Evolutionary conservation across 2,888 invertebrate species (phyloP).

Genomic region (Hemistola chrysoprasaria): DNA sequence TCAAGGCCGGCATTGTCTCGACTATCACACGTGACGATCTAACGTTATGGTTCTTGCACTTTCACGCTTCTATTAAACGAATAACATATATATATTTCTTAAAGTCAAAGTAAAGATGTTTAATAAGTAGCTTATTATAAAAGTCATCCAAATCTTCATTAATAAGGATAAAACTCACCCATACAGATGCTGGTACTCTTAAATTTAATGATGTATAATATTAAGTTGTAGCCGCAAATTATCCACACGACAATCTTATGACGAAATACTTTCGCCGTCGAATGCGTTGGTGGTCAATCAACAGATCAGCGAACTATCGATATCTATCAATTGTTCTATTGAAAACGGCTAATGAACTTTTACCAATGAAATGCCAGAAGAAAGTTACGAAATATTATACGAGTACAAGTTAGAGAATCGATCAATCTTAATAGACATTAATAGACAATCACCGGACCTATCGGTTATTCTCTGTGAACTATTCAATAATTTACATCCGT

Average conservation of each 20-base stretch:
- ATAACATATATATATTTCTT: conserved; percentile 21
- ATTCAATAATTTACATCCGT: conserved; percentile 23
- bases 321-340: conserved; percentile 59
- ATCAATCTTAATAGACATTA: conserved; percentile 51
- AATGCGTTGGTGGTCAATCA: conserved; percentile 56
- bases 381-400: conserved; percentile 52
- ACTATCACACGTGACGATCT: conserved; percentile 54
- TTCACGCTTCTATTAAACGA: conserved; percentile 33
- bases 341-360: conserved; percentile 62
- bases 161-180: conserved; percentile 12
- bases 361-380: conserved; percentile 52
- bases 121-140: conserved; percentile 9
- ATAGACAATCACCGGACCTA: conserved; percentile 30
- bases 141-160: conserved; percentile 12
- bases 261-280: conserved; percentile 61
- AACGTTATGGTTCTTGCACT: conserved; percentile 35
- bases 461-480: conserved; percentile 36
- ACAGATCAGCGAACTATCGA: conserved; percentile 43
- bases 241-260: conserved; percentile 40
- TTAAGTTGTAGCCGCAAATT: conserved; percentile 48
- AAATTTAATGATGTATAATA: conserved; percentile 40
- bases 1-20: conserved; percentile 61
- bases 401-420: conserved; percentile 49
- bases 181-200: conserved; percentile 16
- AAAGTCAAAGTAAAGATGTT: conserved; percentile 6